Conservation (phyloP, 2,888 invertebrate genomes). For the Bimastos eiseni region DNA sequence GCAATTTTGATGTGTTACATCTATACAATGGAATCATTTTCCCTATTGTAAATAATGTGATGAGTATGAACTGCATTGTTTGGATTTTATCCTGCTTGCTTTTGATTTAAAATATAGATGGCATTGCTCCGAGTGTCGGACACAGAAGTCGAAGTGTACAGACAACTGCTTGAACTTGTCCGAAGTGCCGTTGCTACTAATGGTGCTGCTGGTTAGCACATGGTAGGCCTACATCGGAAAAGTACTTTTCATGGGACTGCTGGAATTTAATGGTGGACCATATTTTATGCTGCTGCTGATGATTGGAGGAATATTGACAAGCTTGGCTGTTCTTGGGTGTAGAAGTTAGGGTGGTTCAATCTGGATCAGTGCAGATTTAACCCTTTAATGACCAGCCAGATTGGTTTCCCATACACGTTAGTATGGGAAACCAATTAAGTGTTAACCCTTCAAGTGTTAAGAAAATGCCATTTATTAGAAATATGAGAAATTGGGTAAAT, state of each 20-base stretch:
- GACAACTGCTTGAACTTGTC: not conserved
- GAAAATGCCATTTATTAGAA: not conserved
- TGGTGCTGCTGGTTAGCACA: not conserved
- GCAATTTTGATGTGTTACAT: too few species aligned
- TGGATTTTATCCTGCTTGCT: not conserved
- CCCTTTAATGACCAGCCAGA: too few species aligned
- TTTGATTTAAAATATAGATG: not conserved
- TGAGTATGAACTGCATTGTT: not conserved
- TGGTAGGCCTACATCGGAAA: too few species aligned
- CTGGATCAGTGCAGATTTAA: not conserved
- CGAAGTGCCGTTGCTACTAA: not conserved
- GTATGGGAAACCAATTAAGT: too few species aligned
- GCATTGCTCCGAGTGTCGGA: slow-evolving; percentile 7
- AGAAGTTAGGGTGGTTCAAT: not conserved
- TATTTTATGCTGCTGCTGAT: not conserved
- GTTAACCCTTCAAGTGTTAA: too few species aligned
- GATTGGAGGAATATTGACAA: not conserved
- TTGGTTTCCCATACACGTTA: too few species aligned
- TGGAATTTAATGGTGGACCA: not conserved
- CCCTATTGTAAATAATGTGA: not conserved
- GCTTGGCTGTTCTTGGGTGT: not conserved
- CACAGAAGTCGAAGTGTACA: slow-evolving; percentile 13
- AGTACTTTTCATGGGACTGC: not conserved
- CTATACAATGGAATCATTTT: too few species aligned
- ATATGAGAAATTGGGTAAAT: not conserved